These are phyloP conservation scores for Halcyon senegalensis DNA, from an alignment of 2,113 vertebrate genomes.

Conservation along the genomic window DNA sequence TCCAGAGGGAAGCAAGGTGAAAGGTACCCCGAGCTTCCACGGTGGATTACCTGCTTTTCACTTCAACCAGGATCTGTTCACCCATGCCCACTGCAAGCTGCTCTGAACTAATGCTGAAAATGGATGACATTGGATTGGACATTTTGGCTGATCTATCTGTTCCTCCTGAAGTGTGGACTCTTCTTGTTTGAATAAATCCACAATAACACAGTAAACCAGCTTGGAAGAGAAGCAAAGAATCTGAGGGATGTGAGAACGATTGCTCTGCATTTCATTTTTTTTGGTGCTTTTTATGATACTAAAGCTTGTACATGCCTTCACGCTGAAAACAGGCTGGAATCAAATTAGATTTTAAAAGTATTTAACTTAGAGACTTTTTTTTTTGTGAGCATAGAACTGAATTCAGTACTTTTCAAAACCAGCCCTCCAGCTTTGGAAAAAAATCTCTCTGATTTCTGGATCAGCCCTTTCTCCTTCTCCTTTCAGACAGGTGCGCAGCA, in stretches of 20 bases:
- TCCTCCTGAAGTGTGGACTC: background rate
- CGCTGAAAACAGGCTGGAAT: background rate
- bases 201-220: background rate
- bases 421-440: background rate
- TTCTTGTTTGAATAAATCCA: background rate
- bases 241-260: background rate
- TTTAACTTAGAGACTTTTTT: background rate
- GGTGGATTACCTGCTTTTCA: background rate
- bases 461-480: background rate
- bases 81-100: background rate
- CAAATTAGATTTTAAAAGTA: background rate
- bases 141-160: background rate
- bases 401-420: background rate
- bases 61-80: background rate
- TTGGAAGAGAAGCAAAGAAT: slow-evolving; percentile 27
- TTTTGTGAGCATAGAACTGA: background rate
- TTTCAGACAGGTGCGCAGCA: background rate
- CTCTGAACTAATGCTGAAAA: background rate
- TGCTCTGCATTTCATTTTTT: background rate
- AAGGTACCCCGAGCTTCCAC: background rate
- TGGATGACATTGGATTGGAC: background rate
- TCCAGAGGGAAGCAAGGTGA: background rate
- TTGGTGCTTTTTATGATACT: background rate
- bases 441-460: background rate
- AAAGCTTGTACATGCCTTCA: background rate